Conservation (phyloP, 2,888 invertebrate species). For the Lysandra bellargus region DNA sequence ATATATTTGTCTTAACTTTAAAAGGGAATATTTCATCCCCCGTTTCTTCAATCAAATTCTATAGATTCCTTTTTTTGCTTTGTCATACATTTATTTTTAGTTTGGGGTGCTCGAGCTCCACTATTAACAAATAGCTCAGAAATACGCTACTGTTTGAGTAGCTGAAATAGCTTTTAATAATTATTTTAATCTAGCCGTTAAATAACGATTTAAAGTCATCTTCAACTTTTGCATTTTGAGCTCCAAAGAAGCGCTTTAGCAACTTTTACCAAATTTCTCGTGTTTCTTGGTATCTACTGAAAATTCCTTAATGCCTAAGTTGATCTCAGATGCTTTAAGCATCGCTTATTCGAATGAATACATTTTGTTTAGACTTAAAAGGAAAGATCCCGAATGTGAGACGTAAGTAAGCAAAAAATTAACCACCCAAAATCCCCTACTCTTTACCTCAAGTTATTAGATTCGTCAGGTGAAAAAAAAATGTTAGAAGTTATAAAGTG, state of each 20-base stretch:
- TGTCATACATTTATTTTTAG: slow-evolving; percentile 5
- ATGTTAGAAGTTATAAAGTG: neutral
- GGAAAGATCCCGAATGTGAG: too few relatives aligned
- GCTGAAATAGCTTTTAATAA: neutral
- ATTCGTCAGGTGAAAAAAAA: neutral
- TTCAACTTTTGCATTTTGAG: neutral
- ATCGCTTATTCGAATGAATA: too few relatives aligned
- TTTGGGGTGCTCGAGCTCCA: neutral
- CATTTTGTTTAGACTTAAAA: too few relatives aligned
- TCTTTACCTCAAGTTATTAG: neutral
- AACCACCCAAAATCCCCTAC: neutral
- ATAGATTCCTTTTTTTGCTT: slow-evolving; percentile 6
- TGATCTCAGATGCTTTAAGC: too few relatives aligned
- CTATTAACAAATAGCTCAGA: neutral
- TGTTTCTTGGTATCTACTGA: too few relatives aligned
- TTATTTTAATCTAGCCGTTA: neutral
- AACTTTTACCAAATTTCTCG: neutral
- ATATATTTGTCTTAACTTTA: slow-evolving; percentile 19
- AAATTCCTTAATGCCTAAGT: too few relatives aligned
- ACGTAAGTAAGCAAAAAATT: too few relatives aligned
- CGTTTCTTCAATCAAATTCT: slow-evolving; percentile 5
- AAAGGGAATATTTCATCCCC: neutral
- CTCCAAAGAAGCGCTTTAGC: neutral
- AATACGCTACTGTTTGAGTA: neutral
- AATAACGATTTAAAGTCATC: neutral